Evolutionary conservation across 2,797 vertebrate genomes (phyloP).

Genomic region (Anabacerthia variegaticeps): DNA sequence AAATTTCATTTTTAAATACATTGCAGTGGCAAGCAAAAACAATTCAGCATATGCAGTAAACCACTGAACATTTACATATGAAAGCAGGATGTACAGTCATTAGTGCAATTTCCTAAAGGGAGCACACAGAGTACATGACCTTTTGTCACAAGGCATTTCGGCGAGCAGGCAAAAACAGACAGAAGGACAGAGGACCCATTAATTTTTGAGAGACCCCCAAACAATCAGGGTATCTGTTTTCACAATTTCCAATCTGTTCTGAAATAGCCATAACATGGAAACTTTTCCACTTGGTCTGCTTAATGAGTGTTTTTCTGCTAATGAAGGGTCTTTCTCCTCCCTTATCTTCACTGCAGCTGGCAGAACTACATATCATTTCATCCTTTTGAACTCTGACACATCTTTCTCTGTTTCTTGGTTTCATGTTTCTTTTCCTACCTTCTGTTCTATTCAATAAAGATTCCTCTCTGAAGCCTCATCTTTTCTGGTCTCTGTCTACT

Average conservation of each 20-base stretch:
- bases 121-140: background rate
- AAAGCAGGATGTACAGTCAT: constrained; percentile 38
- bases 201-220: constrained; percentile 45
- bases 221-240: constrained; percentile 51
- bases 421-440: background rate
- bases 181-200: constrained; percentile 64
- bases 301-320: constrained; percentile 38
- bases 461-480: background rate
- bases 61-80: constrained; percentile 1
- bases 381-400: constrained; percentile 2
- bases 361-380: background rate
- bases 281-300: constrained; percentile 28
- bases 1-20: background rate
- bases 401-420: background rate
- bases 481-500: background rate
- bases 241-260: constrained; percentile 7
- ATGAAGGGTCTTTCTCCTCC: constrained; percentile 15
- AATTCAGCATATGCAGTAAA: background rate
- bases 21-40: background rate
- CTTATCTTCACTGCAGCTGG: background rate
- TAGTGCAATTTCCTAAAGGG: constrained; percentile 25
- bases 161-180: background rate
- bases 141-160: constrained; percentile 42
- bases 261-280: background rate
- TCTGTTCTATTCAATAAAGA: background rate